Evolutionary conservation across 2,888 invertebrate genomes (phyloP).

Genomic region (Spilarctia lutea): DNA sequence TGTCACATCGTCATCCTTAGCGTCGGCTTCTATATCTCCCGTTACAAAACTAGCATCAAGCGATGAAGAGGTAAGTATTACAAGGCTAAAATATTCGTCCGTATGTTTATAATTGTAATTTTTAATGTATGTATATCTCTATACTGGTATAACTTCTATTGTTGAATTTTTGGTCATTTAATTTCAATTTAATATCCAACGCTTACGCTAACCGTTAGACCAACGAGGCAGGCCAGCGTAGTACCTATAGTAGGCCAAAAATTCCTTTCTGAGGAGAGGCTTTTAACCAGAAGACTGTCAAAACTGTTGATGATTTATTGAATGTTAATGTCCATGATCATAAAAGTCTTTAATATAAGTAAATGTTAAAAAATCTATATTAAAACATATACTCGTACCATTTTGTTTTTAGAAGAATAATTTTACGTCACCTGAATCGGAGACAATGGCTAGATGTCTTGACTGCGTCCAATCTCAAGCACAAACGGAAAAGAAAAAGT

Average conservation of each 20-base stretch:
- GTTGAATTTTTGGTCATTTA: too few species aligned
- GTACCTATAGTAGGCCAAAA: too few species aligned
- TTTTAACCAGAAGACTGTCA: too few species aligned
- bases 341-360: neutral
- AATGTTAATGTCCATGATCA: neutral
- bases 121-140: neutral
- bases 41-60: conserved; percentile 71
- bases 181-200: too few species aligned
- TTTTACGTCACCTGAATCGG: conserved; percentile 78
- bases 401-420: conserved; percentile 71
- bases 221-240: too few species aligned
- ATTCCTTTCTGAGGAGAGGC: too few species aligned
- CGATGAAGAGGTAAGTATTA: conserved; percentile 72
- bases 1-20: conserved; percentile 67
- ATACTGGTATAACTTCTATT: too few species aligned
- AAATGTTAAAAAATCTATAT: neutral
- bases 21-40: conserved; percentile 75
- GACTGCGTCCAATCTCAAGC: conserved; percentile 68
- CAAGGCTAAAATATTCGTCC: neutral
- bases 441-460: conserved; percentile 76
- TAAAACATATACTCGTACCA: neutral
- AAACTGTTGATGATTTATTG: too few species aligned
- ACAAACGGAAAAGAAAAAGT: conserved; percentile 62
- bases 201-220: too few species aligned
- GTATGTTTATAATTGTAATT: neutral